Evolutionary conservation across 2,888 invertebrate species (phyloP), one percentile per base, ranked within the genome.

Genomic region (Liposcelis brunnea): DNA sequence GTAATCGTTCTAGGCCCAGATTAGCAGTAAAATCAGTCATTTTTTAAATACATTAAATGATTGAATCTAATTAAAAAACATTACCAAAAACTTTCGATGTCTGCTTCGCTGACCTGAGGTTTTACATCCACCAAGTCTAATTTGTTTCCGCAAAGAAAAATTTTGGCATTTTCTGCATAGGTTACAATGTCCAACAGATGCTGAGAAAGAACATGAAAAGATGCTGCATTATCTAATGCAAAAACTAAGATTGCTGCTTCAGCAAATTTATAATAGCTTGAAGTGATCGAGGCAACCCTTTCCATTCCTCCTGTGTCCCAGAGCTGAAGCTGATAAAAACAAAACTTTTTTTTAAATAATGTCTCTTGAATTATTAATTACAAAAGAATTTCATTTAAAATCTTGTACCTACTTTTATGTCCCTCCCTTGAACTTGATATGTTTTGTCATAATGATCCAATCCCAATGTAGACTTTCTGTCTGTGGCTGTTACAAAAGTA

Each of bases 301-400:
- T 94, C 94, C 87, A 94, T 90, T 42, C 93, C 93, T 52, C 91
- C 93, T 32, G 94, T 94, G 60, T 94, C 94, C 91, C 93, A 94
- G 53, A 94, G 65, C 65, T 91, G 90, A 50, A 94, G 67, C 90
- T 93, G 62, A 43, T 66, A 59, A 51, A 48, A 51, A 52, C 52
- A 48, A 47, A 51, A 11, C 12, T 4, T 36, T 12, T 15, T 2
- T 31, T 1, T 21, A 44, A 14, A 15, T 6, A 15, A 44, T 15
- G 44, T 44, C 10, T 16, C 15, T n/a, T 35, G 7, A 14, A n/a
- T 5, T 8, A 16, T 36, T 5, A 38, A 7, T 44, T 11, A 12
- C 31, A 15, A 43, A 11, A 12, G n/a, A 7, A 5, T 15, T 5
- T 36, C 16, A 15, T 18, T 11, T n/a, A 14, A 18, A 44, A 45